Evolutionary conservation across 2,888 invertebrate genomes (phyloP).

Genomic region (Scaptomyza caliginosa): DNA sequence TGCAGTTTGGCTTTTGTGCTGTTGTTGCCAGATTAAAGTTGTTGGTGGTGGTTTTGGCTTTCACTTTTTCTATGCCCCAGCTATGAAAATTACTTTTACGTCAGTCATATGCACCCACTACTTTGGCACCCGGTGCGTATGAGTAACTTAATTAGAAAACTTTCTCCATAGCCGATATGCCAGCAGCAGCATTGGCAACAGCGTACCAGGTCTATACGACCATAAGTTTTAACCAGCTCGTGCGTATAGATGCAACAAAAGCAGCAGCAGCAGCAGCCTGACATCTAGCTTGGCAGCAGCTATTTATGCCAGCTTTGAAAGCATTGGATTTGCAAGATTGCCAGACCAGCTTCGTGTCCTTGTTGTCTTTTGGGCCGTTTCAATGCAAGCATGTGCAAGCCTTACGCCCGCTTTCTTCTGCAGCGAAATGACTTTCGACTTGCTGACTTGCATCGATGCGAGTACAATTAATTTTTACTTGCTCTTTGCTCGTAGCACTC

Average conservation of each 20-base stretch:
- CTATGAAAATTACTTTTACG: conserved; percentile 77
- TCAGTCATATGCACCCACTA: conserved; percentile 71
- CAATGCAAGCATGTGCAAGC: conserved; percentile 15
- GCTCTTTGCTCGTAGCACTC: neutral
- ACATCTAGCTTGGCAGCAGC: conserved; percentile 22
- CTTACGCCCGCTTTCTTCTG: conserved; percentile 11
- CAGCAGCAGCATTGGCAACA: conserved; percentile 15
- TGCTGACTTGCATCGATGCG: conserved; percentile 21
- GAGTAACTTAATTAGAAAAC: conserved; percentile 79
- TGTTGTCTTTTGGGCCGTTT: conserved; percentile 14
- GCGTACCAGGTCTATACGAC: conserved; percentile 4
- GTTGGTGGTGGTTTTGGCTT: conserved; percentile 51
- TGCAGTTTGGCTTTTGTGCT: conserved; percentile 69
- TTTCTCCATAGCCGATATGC: conserved; percentile 63
- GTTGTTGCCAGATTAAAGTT: conserved; percentile 58
- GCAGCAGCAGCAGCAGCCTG: conserved; percentile 1
- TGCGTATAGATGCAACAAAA: conserved; percentile 39
- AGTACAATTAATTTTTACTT: conserved; percentile 23
- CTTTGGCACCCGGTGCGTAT: conserved; percentile 71
- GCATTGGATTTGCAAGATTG: conserved; percentile 47
- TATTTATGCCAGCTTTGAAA: conserved; percentile 45
- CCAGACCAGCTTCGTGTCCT: conserved; percentile 9
- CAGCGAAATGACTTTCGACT: conserved; percentile 42
- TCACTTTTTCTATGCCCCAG: conserved; percentile 44
- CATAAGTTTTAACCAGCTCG: conserved; percentile 56